Base-by-base conservation (phyloP, 2,888 invertebrate genomes). In the Agrochola lychnidis region DNA sequence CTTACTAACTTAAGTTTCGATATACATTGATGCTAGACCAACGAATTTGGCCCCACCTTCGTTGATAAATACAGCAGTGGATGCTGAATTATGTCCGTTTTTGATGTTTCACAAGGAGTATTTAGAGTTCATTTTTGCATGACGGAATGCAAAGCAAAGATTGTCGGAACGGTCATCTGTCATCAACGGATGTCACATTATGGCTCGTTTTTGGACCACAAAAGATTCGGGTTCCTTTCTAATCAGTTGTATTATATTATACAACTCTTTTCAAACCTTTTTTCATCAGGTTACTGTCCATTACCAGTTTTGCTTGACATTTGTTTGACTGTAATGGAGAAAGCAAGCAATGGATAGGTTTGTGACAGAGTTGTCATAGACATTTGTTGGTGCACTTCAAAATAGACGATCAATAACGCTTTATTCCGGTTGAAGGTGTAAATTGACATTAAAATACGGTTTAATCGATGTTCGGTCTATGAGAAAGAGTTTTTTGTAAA, bases 141-240 rank as follows among this genome's bases (percentile, higher is more conserved):
- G 40, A 56, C 22, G 2, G 56, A 42, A 0, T 19, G n/a, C 1
- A 25, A 51, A 48, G 6, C 79, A 63, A 81, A 70, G 69, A 7
- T 83, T 79, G 85, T 86, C 66, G 70, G 75, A 73, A 77, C 84
- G 81, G 92, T 94, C 94, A 95, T 95, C 94, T 94, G 95, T 95
- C 95, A 95, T 96, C 94, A 89, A 94, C 89, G 94, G 92, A 91
- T 95, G 95, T 95, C 95, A 94, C 93, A 94, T 95, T 94, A 94
- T 79, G 86, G 69, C 86, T 90, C 90, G 73, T 91, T 93, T 93
- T 93, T 87, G 82, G 75, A 53, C 76, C 72, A 88, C 88, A 87
- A 87, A 82, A 86, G 89, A 73, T 76, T 90, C 86, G 84, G 90
- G 85, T 77, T 84, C 89, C 87, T 90, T 93, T 93, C 90, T 91